Base-by-base conservation (phyloP, 2,113 vertebrate genomes). In the Zosterops hypoxanthus region DNA sequence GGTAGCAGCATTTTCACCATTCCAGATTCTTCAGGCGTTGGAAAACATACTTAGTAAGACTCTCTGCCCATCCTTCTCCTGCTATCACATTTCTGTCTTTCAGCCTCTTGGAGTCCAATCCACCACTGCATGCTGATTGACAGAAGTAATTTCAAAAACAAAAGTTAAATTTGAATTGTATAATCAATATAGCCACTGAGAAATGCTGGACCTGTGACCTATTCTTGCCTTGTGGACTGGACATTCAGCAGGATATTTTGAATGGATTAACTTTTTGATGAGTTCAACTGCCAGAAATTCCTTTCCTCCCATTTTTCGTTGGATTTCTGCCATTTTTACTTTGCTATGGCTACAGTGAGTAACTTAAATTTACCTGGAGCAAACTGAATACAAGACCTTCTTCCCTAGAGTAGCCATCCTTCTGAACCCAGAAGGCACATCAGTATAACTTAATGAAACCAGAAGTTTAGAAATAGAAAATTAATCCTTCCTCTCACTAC, bases 311-410 rank as follows among this genome's bases (percentile, higher is more conserved):
- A 12, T 29, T 90, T 82, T 19, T 31, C 22, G 7, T 7, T 68
- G 61, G 5, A 56, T 90, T 61, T 88, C 20, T 88, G 33, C 20
- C 39, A 69, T 57, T 90, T 76, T 82, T n/a, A 42, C 18, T 76
- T 71, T 69, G 21, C 2, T 33, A 6, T 9, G 66, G 11, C 34
- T 86, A 55, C 0, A 2, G 47, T 0, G 0, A 52, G 17, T 19
- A 65, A 53, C 16, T 46, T 39, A 77, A 77, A 83, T 57, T 83
- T 83, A 61, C 13, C 7, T 66, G 63, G 8, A 33, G 6, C 19
- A 82, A 66, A 63, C 11, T 9, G 12, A 77, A 12, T 52, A 55
- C 14, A 81, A 8, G 7, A 76, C 7, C 4, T 44, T 68, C 25
- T 29, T 92, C 25, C 16, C 28, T 42, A 75, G 24, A 9, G 26